Base-by-base conservation (phyloP, 1,140 invertebrate genomes). In the Drosophila eugracilis region DNA sequence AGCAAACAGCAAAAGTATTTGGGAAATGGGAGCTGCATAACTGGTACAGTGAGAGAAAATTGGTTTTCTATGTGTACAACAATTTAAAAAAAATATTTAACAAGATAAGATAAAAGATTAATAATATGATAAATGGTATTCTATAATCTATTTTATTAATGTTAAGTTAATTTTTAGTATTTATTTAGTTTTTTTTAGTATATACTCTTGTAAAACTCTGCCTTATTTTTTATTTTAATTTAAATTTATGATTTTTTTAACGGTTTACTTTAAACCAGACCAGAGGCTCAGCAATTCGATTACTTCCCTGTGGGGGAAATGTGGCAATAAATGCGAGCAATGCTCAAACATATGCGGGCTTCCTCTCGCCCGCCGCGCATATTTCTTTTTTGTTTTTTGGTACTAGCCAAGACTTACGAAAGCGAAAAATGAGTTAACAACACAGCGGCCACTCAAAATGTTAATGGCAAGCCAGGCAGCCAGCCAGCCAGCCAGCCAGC, bases 251-350 rank as follows among this genome's bases (percentile, higher is more conserved):
- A 1, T 36, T 57, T 58, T 36, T 58, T 12, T 34, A 7, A 1
- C 19, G 24, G 28, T 24, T 22, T 44, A 28, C 9, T 37, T 12
- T 37, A 65, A 42, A 41, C 45, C 60, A 67, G 28, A 7, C 36
- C 14, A 24, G 32, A 32, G 30, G 49, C 66, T 1, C 41, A 17
- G 24, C 65, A 47, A 52, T 74, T 75, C 63, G 80, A 84, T 72
- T 84, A 84, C 79, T 84, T 84, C 79, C 79, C 81, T 60, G 36
- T 45, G 62, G 67, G 67, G 50, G 73, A 67, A 75, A 76, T 85
- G 80, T 86, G 73, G 80, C 66, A 85, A 79, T 59, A 73, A 78
- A 85, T 63, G 75, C 76, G 76, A 79, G 76, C 80, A 79, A 79
- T 84, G 75, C 65, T 62, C 60, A 52, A 60, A 76, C 66, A 79